These are phyloP conservation scores for Malaclemys terrapin DNA, from an alignment of 2,113 vertebrate genomes.

Conservation along the genomic window DNA sequence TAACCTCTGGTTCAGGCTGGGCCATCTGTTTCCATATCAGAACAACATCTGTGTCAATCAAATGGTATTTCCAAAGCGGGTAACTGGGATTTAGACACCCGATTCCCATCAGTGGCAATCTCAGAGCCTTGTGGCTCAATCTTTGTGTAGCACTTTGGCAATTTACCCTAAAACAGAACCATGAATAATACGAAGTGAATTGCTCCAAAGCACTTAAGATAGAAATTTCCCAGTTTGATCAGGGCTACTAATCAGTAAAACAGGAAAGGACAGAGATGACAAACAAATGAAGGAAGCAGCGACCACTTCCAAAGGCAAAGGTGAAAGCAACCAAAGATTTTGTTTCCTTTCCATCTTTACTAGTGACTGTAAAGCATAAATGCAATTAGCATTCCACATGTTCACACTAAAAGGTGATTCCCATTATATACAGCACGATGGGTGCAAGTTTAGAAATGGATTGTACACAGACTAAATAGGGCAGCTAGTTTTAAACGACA, in stretches of 20 bases:
- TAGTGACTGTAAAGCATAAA: background rate
- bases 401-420: background rate
- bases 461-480: background rate
- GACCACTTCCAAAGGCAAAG: background rate
- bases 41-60: rapidly evolving
- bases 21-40: background rate
- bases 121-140: background rate
- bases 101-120: background rate
- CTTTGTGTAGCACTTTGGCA: background rate
- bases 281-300: background rate
- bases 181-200: background rate
- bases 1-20: background rate
- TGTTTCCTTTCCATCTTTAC: background rate
- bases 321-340: background rate
- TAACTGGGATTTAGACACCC: background rate
- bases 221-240: background rate
- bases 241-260: background rate
- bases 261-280: background rate
- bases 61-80: background rate
- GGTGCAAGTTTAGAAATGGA: background rate
- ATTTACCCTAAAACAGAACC: background rate
- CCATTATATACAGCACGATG: background rate
- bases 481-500: background rate
- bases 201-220: background rate
- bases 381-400: background rate